Evolutionary conservation across 2,113 vertebrate genomes (phyloP).

Genomic region (Xenus cinereus): DNA sequence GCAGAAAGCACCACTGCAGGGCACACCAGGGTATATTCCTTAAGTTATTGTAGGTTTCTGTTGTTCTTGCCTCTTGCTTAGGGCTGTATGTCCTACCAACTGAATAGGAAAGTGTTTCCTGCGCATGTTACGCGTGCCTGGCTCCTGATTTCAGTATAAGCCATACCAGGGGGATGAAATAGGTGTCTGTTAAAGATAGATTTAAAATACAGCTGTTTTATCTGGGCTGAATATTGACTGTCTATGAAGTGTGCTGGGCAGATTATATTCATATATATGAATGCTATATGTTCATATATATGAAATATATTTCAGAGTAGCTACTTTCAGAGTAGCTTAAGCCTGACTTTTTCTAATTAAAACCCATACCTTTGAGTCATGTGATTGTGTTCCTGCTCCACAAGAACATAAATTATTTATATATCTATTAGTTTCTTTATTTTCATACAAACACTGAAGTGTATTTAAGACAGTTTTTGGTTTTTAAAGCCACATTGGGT

Average conservation of each 20-base stretch:
- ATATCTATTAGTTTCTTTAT: background rate
- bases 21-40: background rate
- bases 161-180: background rate
- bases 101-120: background rate
- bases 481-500: background rate
- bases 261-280: too few relatives aligned
- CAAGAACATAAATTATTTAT: background rate
- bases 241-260: background rate
- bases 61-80: background rate
- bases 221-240: background rate
- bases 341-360: background rate
- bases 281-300: too few relatives aligned
- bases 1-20: background rate
- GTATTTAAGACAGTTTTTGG: background rate
- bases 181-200: background rate
- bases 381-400: background rate
- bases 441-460: background rate
- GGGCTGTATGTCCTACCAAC: background rate
- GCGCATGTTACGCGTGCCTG: rapidly evolving
- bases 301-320: too few relatives aligned
- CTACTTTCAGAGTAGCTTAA: background rate
- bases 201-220: background rate
- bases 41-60: background rate
- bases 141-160: background rate
- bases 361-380: background rate